These are phyloP conservation scores for Rhodinocichla rosea DNA, from an alignment of 2,113 vertebrate species.

Conservation along the genomic window DNA sequence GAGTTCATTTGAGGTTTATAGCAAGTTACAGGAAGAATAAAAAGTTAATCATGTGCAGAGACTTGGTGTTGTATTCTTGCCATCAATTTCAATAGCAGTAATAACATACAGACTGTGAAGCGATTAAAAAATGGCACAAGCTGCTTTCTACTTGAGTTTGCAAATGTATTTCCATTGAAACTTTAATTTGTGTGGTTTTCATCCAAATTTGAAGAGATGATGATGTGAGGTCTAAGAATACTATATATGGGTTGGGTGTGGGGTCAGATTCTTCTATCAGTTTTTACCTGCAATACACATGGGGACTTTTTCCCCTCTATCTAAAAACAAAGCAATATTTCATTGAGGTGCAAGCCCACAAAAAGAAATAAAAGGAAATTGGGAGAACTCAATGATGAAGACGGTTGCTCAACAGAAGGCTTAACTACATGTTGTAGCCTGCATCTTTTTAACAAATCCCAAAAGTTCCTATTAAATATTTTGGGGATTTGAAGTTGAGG, in stretches of 20 bases:
- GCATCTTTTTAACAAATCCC: background rate
- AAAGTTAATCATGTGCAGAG: slow-evolving; percentile 40
- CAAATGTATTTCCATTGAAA: slow-evolving; percentile 16
- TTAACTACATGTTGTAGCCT: background rate
- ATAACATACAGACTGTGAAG: slow-evolving; percentile 16
- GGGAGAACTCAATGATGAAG: background rate
- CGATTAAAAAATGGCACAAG: background rate
- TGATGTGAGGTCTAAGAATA: background rate
- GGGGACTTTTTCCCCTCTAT: background rate
- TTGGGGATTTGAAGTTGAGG: background rate
- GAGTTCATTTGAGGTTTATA: slow-evolving; percentile 56
- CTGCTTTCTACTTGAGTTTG: background rate
- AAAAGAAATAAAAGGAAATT: background rate
- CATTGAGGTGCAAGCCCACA: background rate
- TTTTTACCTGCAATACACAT: background rate
- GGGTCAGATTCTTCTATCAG: background rate
- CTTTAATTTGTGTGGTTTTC: background rate
- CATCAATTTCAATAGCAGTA: slow-evolving; percentile 39
- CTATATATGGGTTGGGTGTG: background rate
- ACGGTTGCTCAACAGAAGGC: background rate
- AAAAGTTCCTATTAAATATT: background rate
- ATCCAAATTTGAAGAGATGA: background rate
- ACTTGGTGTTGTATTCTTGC: slow-evolving; percentile 12
- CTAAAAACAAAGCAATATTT: background rate
- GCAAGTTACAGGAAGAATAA: slow-evolving; percentile 60